Percentiles rank a stretch among this genome's conserved stretches.
Conservation (phyloP, 2,113 vertebrate genomes). For the Gymnobelideus leadbeateri region DNA sequence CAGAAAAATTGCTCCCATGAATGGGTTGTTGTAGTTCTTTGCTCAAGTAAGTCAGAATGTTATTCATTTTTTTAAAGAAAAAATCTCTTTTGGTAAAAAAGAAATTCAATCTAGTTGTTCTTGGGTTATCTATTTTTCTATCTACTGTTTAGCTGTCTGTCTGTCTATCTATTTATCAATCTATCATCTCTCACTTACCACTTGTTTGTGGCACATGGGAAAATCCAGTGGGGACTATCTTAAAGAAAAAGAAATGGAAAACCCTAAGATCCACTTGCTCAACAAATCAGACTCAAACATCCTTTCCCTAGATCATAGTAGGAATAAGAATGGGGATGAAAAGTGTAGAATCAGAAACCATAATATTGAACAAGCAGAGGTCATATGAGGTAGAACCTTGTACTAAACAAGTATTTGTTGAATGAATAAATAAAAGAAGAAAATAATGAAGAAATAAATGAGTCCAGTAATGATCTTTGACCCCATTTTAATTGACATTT, state of each 20-base stretch:
- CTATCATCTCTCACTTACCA: background rate
- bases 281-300: background rate
- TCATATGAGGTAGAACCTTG: background rate
- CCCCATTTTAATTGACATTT: background rate
- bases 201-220: background rate
- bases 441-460: background rate
- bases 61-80: background rate
- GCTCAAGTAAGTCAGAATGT: background rate
- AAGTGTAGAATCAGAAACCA: background rate
- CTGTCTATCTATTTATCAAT: too few species aligned
- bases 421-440: background rate
- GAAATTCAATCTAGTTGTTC: background rate
- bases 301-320: background rate
- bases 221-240: background rate
- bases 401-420: background rate
- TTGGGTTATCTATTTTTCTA: background rate
- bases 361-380: background rate
- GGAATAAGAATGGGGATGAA: background rate
- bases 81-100: background rate
- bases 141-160: background rate
- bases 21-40: slow-evolving; percentile 57
- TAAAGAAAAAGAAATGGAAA: background rate
- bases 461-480: background rate
- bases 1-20: background rate
- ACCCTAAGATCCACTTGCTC: background rate